phyloP scores from a whole-genome alignment of 92 coral and sea anemone genomes.

The Phenganax subtilis region DNA sequence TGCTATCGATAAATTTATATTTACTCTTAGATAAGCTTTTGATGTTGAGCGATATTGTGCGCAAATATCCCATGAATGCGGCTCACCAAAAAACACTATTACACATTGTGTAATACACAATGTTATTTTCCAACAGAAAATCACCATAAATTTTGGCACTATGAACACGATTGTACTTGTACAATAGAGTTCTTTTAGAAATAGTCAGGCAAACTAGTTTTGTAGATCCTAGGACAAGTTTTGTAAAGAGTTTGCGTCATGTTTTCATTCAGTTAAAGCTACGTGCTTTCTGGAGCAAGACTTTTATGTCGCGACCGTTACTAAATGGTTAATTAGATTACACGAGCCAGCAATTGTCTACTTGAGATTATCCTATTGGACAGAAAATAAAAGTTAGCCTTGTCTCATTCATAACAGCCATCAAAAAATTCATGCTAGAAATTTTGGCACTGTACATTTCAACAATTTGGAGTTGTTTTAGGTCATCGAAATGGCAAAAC shows the following conservation, averaged over 20 bases:
- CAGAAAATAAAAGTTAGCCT: not conserved
- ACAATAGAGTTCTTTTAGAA: too few relatives aligned
- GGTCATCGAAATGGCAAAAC: too few relatives aligned
- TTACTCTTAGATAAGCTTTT: conserved; percentile 1
- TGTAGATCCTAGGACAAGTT: too few relatives aligned
- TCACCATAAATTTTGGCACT: not conserved
- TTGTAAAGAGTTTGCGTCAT: too few relatives aligned
- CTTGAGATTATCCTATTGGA: not conserved
- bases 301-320: not conserved
- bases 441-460: too few relatives aligned
- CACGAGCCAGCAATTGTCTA: not conserved
- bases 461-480: too few relatives aligned
- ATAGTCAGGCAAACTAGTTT: too few relatives aligned
- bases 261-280: too few relatives aligned
- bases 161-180: too few relatives aligned
- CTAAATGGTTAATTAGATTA: not conserved
- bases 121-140: not conserved
- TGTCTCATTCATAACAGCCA: not conserved
- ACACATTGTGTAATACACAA: too few relatives aligned
- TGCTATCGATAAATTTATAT: conserved; percentile 11
- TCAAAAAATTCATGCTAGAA: too few relatives aligned
- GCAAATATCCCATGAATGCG: conserved; percentile 16
- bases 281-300: too few relatives aligned
- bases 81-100: not conserved
- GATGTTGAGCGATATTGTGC: conserved; percentile 6